phyloP scores from a whole-genome alignment of 2,113 vertebrate species.

The Nematolebias whitei region DNA sequence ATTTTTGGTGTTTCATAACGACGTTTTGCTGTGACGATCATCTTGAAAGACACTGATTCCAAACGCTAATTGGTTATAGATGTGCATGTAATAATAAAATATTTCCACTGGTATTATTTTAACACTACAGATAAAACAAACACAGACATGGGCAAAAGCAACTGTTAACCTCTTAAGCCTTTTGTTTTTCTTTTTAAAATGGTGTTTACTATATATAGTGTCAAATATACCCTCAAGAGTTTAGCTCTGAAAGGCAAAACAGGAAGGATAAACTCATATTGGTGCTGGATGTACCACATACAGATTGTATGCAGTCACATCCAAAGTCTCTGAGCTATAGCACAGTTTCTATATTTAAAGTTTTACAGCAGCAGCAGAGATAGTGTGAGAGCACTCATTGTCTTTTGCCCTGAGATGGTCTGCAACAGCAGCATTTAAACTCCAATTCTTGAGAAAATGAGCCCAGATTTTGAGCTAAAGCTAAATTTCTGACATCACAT shows the following conservation, averaged over 20 bases:
- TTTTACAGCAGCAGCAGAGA: constrained; percentile 49
- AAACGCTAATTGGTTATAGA: no score
- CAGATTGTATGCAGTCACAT: constrained; percentile 56
- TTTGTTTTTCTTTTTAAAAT: no score
- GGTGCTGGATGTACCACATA: constrained; percentile 15
- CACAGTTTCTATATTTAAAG: constrained; percentile 55
- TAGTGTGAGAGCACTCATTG: constrained; percentile 29
- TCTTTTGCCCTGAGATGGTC: constrained; percentile 29
- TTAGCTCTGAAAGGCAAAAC: background rate
- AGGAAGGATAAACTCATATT: background rate
- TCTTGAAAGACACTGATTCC: no score
- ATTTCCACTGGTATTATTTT: no score
- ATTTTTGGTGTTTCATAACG: no score
- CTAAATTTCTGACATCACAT: constrained; percentile 6
- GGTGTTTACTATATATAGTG: no score
- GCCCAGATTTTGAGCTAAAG: constrained; percentile 11
- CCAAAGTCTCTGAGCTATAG: constrained; percentile 28
- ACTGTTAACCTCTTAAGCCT: no score
- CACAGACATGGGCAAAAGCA: no score
- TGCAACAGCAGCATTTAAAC: constrained; percentile 1
- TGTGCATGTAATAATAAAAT: no score
- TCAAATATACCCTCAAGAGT: no score
- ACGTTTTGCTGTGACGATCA: no score
- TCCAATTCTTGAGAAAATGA: background rate
- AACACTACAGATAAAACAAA: no score